Evolutionary conservation across 2,797 vertebrate species (phyloP).

Genomic region (Typhlichthys subterraneus): DNA sequence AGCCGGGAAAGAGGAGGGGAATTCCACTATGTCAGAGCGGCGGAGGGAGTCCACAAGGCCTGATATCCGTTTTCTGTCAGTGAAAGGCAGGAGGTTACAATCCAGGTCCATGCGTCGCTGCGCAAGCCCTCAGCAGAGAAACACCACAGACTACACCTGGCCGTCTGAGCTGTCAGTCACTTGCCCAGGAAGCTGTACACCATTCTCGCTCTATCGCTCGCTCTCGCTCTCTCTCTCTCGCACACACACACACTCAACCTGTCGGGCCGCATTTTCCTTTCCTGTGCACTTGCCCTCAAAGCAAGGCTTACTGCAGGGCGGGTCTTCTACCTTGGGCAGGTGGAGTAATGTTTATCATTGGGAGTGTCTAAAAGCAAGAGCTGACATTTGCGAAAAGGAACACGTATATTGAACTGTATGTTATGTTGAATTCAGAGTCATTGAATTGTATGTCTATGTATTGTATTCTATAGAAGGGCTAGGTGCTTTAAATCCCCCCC

Average conservation of each 20-base stretch:
- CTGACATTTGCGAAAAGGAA: not conserved
- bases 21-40: slow-evolving; percentile 55
- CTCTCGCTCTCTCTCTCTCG: slow-evolving; percentile 9
- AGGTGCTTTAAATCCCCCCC: too few relatives aligned
- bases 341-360: slow-evolving; percentile 43
- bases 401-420: too few relatives aligned
- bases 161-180: slow-evolving; percentile 20
- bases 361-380: slow-evolving; percentile 28
- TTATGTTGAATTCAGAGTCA: too few relatives aligned
- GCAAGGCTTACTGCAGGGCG: slow-evolving; percentile 52
- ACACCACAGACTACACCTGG: slow-evolving; percentile 40
- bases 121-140: slow-evolving; percentile 22
- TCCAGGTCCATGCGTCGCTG: slow-evolving; percentile 9
- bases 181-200: too few relatives aligned
- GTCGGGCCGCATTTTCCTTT: slow-evolving; percentile 74
- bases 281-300: slow-evolving; percentile 24
- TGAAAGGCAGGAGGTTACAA: slow-evolving; percentile 29
- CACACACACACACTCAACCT: slow-evolving; percentile 49
- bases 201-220: not conserved
- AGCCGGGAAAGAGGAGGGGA: slow-evolving; percentile 56
- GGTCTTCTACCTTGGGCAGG: slow-evolving; percentile 52
- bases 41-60: slow-evolving; percentile 31
- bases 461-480: too few relatives aligned
- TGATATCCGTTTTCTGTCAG: slow-evolving; percentile 23
- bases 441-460: too few relatives aligned